Evolutionary conservation across 2,113 vertebrate genomes (phyloP), one percentile per base, ranked within the genome.

Genomic region (Patagioenas fasciata): DNA sequence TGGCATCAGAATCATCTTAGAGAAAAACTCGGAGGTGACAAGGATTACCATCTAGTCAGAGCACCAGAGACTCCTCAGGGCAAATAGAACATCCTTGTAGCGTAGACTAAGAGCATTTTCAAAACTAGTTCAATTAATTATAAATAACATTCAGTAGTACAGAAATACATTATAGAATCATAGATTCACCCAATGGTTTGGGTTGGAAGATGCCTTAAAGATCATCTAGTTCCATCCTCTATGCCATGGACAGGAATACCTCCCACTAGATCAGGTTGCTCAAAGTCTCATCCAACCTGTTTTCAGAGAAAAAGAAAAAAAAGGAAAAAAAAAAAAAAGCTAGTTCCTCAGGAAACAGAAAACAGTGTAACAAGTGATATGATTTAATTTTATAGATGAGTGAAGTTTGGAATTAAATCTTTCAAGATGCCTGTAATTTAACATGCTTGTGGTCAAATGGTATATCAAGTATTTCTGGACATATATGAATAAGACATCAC

Each of bases 401-500:
- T 36, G 10, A 85, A 31, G 4, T 80, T 73, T 74, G 26, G 8
- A 81, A 70, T 17, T 66, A 82, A 83, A 34, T 50, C n/a, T 85
- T 67, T 56, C 31, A 50, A 51, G 16, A 69, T 11, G 8, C 5
- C 11, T 88, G 9, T 15, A 58, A 66, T 31, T 42, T 74, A 70
- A 64, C 17, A 47, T 31, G 8, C 2, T 74, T 86, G 20, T 18
- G 6, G 61, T 81, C 44, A 94, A 93, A 62, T 14, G 16, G 12
- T 47, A 40, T 67, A 28, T 67, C 31, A 89, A 34, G 51, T 75
- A 95, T 61, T 89, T 91, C 25, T 2, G n/a, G 23, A 93, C 14
- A 25, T 71, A 61, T 70, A 85, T 66, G 94, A 95, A 94, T 79
- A 91, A 83, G n/a, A 32, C 6, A 70, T 60, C 21, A 56, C 15